phyloP scores from a whole-genome alignment of 2,888 invertebrate species.

The Nephrotoma flavescens region DNA sequence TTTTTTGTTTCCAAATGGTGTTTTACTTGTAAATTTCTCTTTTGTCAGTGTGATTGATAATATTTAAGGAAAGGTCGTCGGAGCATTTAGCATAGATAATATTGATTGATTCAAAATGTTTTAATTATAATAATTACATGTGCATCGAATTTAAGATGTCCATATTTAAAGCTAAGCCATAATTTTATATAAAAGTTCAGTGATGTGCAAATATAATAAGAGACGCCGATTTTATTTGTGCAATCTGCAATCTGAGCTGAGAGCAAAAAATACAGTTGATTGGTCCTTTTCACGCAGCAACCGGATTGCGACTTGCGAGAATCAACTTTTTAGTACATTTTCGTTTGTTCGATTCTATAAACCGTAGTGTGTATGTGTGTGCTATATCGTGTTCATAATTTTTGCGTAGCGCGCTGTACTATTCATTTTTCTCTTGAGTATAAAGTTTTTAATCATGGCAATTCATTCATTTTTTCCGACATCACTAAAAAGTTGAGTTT shows the following conservation, averaged over 20 bases:
- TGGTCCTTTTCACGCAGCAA: constrained; percentile 4
- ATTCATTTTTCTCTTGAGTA: not conserved
- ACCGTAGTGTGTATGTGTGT: not conserved
- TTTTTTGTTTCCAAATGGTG: not conserved
- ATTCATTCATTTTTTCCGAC: not conserved
- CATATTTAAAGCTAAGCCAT: not conserved
- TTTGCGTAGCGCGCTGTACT: not conserved
- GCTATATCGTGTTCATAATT: not conserved
- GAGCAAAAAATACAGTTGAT: not conserved
- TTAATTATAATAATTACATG: not conserved
- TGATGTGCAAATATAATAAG: not conserved
- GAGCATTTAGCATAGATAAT: not conserved
- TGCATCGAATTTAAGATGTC: too few species aligned
- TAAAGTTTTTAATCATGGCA: not conserved
- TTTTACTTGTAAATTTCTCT: not conserved
- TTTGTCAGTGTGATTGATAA: not conserved
- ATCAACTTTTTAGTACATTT: not conserved
- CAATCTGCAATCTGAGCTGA: not conserved
- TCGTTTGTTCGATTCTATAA: not conserved
- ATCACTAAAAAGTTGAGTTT: not conserved
- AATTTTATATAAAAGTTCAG: not conserved
- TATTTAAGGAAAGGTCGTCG: not conserved
- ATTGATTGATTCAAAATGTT: not conserved
- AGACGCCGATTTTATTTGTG: not conserved
- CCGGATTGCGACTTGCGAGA: constrained; percentile 4